These are phyloP conservation scores for Pocillopora verrucosa DNA, from an alignment of 64 coral and sea anemone species.

Conservation along the genomic window DNA sequence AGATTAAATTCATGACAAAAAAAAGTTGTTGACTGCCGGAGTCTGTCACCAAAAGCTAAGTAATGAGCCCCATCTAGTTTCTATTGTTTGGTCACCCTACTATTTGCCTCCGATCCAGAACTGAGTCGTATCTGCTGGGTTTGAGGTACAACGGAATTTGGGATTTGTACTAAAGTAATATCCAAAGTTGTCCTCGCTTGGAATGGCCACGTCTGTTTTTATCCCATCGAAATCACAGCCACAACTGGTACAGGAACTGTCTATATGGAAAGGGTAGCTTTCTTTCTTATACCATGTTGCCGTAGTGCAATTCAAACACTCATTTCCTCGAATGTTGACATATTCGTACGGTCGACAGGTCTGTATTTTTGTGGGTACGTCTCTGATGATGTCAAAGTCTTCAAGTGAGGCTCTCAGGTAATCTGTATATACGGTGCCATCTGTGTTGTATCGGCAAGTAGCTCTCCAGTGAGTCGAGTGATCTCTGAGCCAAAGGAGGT, in stretches of 20 bases:
- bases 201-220: background rate
- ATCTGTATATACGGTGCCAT: constrained; percentile 26
- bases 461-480: constrained; percentile 35
- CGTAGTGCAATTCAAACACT: constrained; percentile 6
- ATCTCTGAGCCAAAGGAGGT: background rate
- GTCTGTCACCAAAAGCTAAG: too few species aligned
- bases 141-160: too few species aligned
- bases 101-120: too few species aligned
- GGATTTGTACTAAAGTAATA: too few species aligned
- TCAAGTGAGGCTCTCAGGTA: constrained; percentile 19
- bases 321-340: constrained; percentile 44
- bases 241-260: background rate
- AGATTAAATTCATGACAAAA: too few species aligned
- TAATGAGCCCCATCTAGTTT: too few species aligned
- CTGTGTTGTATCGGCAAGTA: constrained; percentile 31
- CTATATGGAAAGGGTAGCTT: background rate
- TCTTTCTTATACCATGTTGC: background rate
- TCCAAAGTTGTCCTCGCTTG: too few species aligned
- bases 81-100: too few species aligned
- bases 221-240: background rate
- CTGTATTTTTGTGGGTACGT: too few species aligned
- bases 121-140: too few species aligned
- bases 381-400: constrained; percentile 15
- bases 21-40: too few species aligned
- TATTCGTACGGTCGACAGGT: constrained; percentile 18